Evolutionary conservation across 2,113 vertebrate genomes (phyloP).

Genomic region (Oryzias curvinotus): DNA sequence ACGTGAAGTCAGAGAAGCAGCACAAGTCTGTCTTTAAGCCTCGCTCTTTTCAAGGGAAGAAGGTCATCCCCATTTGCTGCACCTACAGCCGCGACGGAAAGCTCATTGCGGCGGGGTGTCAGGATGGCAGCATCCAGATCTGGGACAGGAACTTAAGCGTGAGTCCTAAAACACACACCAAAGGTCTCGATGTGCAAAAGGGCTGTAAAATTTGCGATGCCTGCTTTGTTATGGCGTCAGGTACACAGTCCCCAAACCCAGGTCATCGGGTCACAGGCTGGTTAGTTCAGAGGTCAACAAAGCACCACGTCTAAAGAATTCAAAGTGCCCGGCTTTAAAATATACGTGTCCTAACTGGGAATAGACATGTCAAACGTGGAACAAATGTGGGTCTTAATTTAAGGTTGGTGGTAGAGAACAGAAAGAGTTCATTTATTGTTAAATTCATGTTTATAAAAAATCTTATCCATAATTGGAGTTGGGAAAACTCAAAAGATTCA

Average conservation of each 20-base stretch:
- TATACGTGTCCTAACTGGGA: constrained; percentile 15
- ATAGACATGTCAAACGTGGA: not conserved
- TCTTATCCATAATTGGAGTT: too few species aligned
- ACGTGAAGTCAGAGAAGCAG: constrained; percentile 89
- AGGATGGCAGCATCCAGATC: constrained; percentile 96
- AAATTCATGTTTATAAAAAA: not conserved
- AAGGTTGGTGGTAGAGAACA: not conserved
- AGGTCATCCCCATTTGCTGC: constrained; percentile 89
- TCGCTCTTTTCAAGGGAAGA: constrained; percentile 89
- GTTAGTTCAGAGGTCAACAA: constrained; percentile 45
- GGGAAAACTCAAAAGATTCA: too few species aligned
- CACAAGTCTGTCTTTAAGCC: constrained; percentile 94
- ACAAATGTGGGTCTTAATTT: constrained; percentile 8
- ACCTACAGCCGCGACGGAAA: constrained; percentile 93
- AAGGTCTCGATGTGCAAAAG: not conserved
- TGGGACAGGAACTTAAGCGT: constrained; percentile 96
- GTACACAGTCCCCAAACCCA: constrained; percentile 29
- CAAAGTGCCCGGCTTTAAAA: constrained; percentile 28
- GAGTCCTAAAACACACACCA: constrained; percentile 65
- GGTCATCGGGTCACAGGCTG: constrained; percentile 58
- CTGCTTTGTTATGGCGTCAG: constrained; percentile 30
- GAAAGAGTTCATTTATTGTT: not conserved
- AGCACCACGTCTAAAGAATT: constrained; percentile 40
- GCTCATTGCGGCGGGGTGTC: constrained; percentile 92
- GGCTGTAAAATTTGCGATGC: constrained; percentile 46